Evolutionary conservation across 2,888 invertebrate genomes (phyloP), one percentile per base, ranked within the genome.

Genomic region (Fissipunctia ypsillon): DNA sequence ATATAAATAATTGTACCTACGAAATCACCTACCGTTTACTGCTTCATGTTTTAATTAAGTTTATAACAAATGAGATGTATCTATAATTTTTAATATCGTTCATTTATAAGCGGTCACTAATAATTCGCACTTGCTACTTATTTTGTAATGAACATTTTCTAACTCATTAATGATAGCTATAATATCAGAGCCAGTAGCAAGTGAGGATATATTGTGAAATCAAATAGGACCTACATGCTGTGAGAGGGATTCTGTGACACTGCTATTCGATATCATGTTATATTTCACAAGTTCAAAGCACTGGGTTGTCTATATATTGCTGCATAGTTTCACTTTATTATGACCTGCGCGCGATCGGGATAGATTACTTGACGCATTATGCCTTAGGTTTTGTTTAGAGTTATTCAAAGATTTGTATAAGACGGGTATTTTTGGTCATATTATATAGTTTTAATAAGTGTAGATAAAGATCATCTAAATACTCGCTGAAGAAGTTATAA

Each of bases 1-100:
- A 83, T 81, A 80, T 81, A 83, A 81, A 80, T 81, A 83, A 72
- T 80, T 83, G 80, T 86, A 87, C 76, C 77, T 79, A 83, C 74
- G 80, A 84, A 87, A 87, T 86, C 85, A 84, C 85, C 79, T 84
- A 81, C 78, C 79, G 82, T 88, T 86, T 84, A 84, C 79, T 81
- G 79, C 76, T 87, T 84, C 82, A 57, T 81, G 73, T 85, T 74
- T 81, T 80, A 84, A 80, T 78, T 87, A 84, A 80, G 82, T 69
- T 82, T 76, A 69, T 70, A 73, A 78, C 43, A 80, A 72, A 72
- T 81, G 75, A 84, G 76, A 82, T 85, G 79, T 86, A 79, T 76
- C 52, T 79, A 71, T 78, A 78, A 59, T 81, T 76, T 81, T 83
- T 85, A 73, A 50, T 85, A 73, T 77, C 63, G 59, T 81, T 77